A percentile compares a stretch with the other conserved stretches of the same genome.
Evolutionary conservation across 2,797 vertebrate genomes (phyloP).

Genomic region (Prunella strophiata): DNA sequence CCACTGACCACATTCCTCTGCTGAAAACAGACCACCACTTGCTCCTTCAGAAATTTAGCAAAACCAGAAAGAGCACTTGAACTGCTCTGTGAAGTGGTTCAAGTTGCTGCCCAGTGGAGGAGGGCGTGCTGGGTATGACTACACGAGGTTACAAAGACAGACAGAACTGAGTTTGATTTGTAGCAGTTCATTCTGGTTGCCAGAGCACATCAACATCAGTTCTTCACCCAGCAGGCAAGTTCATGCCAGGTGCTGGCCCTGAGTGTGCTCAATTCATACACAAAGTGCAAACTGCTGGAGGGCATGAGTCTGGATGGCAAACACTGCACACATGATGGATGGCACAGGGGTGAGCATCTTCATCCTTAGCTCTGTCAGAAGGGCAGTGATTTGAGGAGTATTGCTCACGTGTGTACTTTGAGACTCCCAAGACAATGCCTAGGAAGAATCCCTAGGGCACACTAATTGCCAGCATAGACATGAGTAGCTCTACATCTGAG

Average conservation of each 20-base stretch:
- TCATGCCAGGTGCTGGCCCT: background rate
- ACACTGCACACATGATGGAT: rapidly evolving
- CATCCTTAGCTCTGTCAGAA: background rate
- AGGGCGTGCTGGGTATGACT: background rate
- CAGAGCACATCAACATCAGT: background rate
- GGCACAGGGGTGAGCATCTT: background rate
- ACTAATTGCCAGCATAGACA: background rate
- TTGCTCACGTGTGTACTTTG: rapidly evolving
- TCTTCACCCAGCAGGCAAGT: background rate
- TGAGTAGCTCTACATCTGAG: background rate
- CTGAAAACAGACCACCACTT: background rate
- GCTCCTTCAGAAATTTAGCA: background rate
- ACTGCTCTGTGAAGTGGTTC: background rate
- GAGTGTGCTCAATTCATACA: background rate
- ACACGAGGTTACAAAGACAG: background rate
- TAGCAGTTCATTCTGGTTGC: background rate
- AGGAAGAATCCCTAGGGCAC: background rate
- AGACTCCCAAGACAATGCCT: background rate
- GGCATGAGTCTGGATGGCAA: background rate
- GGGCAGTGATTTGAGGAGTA: background rate
- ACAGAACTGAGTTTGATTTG: background rate
- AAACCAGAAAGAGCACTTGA: background rate
- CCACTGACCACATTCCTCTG: background rate
- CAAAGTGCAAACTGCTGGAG: background rate
- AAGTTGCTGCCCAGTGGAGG: background rate